A percentile compares a stretch with the other conserved stretches of the same genome.
These are phyloP conservation scores for Chaetophractus vellerosus DNA, from an alignment of 2,797 vertebrate genomes.

Conservation along the genomic window DNA sequence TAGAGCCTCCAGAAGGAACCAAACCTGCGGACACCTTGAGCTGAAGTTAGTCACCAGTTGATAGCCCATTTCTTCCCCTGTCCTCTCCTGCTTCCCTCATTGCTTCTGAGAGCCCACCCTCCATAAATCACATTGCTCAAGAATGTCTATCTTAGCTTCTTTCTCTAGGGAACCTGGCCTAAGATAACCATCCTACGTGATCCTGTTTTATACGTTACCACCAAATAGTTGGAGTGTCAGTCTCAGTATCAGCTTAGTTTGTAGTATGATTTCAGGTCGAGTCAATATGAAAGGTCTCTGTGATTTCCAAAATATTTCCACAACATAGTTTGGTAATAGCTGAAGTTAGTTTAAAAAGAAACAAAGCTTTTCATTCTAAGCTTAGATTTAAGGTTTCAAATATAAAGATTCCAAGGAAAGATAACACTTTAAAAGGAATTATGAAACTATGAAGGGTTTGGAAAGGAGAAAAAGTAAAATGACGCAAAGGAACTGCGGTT, in stretches of 20 bases:
- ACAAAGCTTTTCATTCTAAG: not conserved
- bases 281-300: not conserved
- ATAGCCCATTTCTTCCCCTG: not conserved
- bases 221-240: not conserved
- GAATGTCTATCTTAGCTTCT: not conserved
- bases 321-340: not conserved
- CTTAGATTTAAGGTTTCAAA: not conserved
- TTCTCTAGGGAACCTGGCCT: not conserved
- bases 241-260: not conserved
- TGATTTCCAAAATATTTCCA: not conserved
- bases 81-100: not conserved
- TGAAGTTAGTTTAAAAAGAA: constrained; percentile 10
- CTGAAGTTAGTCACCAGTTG: not conserved
- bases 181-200: not conserved
- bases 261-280: not conserved
- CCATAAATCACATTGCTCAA: not conserved
- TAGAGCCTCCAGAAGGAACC: no score
- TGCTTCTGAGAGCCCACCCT: not conserved
- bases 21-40: no score
- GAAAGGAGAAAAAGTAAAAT: not conserved
- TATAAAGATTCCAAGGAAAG: not conserved
- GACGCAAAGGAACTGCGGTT: not conserved
- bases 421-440: not conserved
- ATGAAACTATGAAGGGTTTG: not conserved
- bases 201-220: not conserved